Base-by-base conservation (phyloP, 2,888 invertebrate species). In the Agrilus biguttatus region DNA sequence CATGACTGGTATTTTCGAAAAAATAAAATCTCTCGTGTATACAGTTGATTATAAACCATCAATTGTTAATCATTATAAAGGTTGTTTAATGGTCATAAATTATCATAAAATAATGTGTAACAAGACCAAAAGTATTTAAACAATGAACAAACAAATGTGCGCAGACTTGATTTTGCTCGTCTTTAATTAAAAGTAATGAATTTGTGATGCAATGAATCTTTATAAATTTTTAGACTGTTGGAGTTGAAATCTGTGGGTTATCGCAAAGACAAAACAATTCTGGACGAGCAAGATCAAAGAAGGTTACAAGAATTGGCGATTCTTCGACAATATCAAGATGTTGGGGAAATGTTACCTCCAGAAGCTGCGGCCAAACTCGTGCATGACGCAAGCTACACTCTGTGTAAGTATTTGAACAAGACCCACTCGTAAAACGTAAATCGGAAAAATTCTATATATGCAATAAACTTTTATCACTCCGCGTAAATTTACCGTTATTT, bases 241-340 rank as follows among this genome's bases (percentile, higher is more conserved):
- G 82, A 88, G 66, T 65, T 88, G 51, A 84, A 80, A 54, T 75
- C 73, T 44, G 78, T 86, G 48, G 77, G 74, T 49, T 84, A 88
- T 62, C 75, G 76, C 52, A 79, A 79, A 55, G 87, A 87, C 65
- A 81, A 86, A 54, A 72, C 75, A 39, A 65, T 87, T 50, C 74
- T 80, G 39, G 80, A 84, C 47, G 86, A 88, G 52, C 80, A 84
- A 56, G 82, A 86, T 51, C 71, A 77, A 54, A 72, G 86, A 21
- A 77, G 83, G 49, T 62, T 67, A 47, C 74, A 84, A 45, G 84
- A 85, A 65, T 74, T 85, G 74, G 75, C 82, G 32, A 71, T 85
- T 48, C 66, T 86, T 60, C 79, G 82, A 52, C 65, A 71, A 28
- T 73, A 72, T 55, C 75, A 78, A 44, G 83, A 84, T 59, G 78